phyloP scores from a whole-genome alignment of 2,113 vertebrate genomes.

The Nyctibius bracteatus region DNA sequence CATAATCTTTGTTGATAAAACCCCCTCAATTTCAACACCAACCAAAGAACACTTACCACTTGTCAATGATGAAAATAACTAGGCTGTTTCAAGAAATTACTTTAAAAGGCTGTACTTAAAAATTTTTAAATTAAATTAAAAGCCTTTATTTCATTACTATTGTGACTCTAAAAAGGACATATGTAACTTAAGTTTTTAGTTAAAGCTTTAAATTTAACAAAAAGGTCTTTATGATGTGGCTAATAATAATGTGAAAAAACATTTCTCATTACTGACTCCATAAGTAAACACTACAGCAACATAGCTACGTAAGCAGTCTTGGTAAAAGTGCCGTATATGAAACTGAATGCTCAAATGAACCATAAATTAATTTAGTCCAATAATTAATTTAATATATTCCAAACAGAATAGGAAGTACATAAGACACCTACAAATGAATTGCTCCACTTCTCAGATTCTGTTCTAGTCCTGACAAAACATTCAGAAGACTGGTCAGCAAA shows the following conservation, averaged over 20 bases:
- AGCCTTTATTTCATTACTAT: background rate
- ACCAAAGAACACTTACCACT: background rate
- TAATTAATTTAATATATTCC: background rate
- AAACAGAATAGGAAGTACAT: background rate
- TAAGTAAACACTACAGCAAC: background rate
- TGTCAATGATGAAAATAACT: background rate
- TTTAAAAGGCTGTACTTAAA: background rate
- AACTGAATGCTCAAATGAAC: background rate
- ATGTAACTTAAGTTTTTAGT: background rate
- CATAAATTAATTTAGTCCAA: background rate
- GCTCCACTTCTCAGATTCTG: background rate
- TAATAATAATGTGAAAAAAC: background rate
- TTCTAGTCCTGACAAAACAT: background rate
- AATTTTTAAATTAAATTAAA: background rate
- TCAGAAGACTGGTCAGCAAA: background rate
- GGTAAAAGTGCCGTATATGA: background rate
- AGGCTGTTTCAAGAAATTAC: background rate
- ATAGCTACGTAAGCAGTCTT: background rate
- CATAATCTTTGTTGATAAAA: background rate
- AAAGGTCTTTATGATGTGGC: background rate
- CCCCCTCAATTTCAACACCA: accelerated
- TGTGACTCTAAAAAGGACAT: background rate
- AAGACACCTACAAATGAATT: background rate
- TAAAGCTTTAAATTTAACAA: background rate
- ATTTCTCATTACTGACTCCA: background rate